Percentiles rank a stretch among this genome's conserved stretches.
phyloP scores from a whole-genome alignment of 2,797 vertebrate species.

The Phataginus tetradactyla region DNA sequence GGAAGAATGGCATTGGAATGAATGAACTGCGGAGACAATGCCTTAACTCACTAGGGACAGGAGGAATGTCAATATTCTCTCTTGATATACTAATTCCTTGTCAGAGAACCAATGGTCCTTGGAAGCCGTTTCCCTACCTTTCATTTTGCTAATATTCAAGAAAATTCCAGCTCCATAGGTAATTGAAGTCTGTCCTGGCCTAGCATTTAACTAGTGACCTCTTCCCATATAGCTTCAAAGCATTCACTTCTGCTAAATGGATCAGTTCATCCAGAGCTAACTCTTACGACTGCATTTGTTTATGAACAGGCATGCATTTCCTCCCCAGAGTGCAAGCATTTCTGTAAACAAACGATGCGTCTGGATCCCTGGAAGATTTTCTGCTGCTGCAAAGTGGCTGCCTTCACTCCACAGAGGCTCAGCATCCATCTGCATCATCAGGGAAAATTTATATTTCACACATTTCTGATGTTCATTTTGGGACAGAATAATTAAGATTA shows the following conservation, averaged over 20 bases:
- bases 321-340: neutral
- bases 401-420: neutral
- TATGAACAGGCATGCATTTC: neutral
- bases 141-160: slow-evolving; percentile 17
- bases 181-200: neutral
- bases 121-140: slow-evolving; percentile 11
- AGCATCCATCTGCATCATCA: slow-evolving; percentile 65
- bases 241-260: slow-evolving; percentile 25
- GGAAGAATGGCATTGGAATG: neutral
- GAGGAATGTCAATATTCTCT: neutral
- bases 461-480: slow-evolving; percentile 75
- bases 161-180: neutral
- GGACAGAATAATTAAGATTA: slow-evolving; percentile 73
- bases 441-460: slow-evolving; percentile 64
- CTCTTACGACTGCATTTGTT: slow-evolving; percentile 25
- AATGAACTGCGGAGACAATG: neutral
- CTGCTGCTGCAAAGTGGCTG: neutral
- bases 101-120: neutral
- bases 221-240: slow-evolving; percentile 32
- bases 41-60: neutral
- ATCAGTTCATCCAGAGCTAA: neutral
- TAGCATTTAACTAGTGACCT: slow-evolving; percentile 46
- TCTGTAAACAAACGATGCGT: neutral
- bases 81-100: neutral
- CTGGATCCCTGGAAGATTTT: neutral